Conservation (phyloP, 2,113 vertebrate species). For the Amphiprion percula region DNA sequence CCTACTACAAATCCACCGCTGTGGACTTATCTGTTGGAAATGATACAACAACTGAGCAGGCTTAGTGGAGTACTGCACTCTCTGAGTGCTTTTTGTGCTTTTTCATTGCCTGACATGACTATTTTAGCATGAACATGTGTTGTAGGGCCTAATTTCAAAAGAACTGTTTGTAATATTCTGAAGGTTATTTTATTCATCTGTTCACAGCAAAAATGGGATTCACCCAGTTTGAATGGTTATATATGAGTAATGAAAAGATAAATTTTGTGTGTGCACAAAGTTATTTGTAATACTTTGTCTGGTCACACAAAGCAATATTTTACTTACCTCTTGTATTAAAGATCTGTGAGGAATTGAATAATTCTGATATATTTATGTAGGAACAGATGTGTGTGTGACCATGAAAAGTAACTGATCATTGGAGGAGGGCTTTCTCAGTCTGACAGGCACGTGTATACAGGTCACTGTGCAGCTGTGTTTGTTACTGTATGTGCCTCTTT, state of each 20-base stretch:
- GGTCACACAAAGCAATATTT: neutral
- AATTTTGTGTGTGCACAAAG: neutral
- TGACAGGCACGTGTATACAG: neutral
- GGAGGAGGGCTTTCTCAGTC: neutral
- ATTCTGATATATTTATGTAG: neutral
- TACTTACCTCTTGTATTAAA: neutral
- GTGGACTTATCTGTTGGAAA: too few species aligned
- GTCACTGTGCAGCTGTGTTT: conserved; percentile 30
- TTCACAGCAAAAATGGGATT: neutral
- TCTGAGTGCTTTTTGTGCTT: too few species aligned
- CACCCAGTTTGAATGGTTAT: neutral
- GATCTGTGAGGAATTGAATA: too few species aligned
- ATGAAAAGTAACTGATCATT: neutral
- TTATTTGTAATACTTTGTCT: neutral
- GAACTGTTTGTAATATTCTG: too few species aligned
- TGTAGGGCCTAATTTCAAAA: neutral
- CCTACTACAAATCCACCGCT: too few species aligned
- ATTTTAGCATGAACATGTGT: neutral
- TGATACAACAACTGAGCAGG: too few species aligned
- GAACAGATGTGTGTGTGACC: neutral
- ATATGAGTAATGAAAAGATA: neutral
- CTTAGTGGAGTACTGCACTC: too few species aligned
- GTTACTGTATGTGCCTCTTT: neutral
- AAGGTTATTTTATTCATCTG: neutral
- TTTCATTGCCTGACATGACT: neutral